Conservation (phyloP, 2,797 vertebrate genomes). For the Mormyrus proboscirostris region DNA sequence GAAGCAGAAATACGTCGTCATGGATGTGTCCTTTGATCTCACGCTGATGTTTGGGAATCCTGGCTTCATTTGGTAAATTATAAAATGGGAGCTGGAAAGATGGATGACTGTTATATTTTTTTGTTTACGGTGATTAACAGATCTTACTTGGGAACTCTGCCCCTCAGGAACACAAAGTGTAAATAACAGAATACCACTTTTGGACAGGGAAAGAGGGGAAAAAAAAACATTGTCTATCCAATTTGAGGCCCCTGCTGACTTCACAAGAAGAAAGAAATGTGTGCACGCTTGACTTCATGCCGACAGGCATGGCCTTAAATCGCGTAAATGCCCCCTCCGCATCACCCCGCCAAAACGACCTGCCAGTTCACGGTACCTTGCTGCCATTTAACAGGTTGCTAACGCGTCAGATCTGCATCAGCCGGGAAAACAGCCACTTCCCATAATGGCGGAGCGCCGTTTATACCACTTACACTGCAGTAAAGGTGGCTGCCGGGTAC, state of each 20-base stretch:
- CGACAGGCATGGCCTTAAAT: not conserved
- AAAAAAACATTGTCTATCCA: not conserved
- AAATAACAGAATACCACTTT: not conserved
- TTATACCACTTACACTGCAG: conserved; percentile 12
- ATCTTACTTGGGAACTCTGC: not conserved
- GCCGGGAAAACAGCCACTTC: conserved; percentile 7
- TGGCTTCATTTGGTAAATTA: not conserved
- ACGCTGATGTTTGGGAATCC: not conserved
- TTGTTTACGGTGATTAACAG: not conserved
- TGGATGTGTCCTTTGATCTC: not conserved
- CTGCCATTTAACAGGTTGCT: conserved; percentile 14
- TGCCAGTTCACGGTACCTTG: conserved; percentile 37
- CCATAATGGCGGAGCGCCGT: conserved; percentile 27
- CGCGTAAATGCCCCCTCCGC: not conserved
- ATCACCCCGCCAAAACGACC: conserved; percentile 9
- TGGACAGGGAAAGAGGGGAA: not conserved
- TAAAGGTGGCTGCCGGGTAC: conserved; percentile 15
- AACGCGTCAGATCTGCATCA: conserved; percentile 16
- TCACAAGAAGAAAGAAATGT: not conserved
- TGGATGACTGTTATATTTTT: not conserved
- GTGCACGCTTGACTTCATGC: not conserved
- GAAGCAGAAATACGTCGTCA: not conserved
- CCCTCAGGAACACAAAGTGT: not conserved
- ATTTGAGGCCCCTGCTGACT: not conserved
- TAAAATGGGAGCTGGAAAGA: not conserved